Base-by-base conservation (phyloP, 2,888 invertebrate genomes). In the Drosophila mimetica region DNA sequence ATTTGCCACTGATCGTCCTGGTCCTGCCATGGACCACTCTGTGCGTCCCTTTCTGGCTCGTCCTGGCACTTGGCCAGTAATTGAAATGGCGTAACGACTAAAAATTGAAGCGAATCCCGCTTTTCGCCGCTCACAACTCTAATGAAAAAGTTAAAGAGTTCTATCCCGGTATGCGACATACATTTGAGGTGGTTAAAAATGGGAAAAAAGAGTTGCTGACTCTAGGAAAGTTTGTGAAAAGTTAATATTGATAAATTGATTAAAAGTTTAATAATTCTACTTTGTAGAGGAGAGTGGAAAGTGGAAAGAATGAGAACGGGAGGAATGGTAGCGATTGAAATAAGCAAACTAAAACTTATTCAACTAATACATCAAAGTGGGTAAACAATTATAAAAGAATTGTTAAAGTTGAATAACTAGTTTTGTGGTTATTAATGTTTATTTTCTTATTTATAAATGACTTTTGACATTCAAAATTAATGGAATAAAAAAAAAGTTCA, bases 241-340 rank as follows among this genome's bases (percentile, higher is more conserved):
- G 83, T 84, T 88, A 86, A 84, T 88, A 88, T 88, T 88, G 84
- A 88, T 84, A 84, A 88, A 88, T 88, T 84, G 84, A 84, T 84
- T 84, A 86, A 88, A 88, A 84, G 76, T 84, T 84, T 88, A 86
- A 88, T 84, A 88, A 88, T 80, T 86, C 74, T 71, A 60, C 64
- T 69, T 70, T 77, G 54, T 60, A 16, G 46, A 39, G 9, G 14
- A 22, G 28, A 16, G 36, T 14, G n/a, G n/a, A n/a, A 32, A 25
- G 25, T n/a, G 11, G n/a, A 20, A 28, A 54, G 42, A 51, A 52
- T 36, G 6, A 18, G 37, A 50, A 36, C n/a, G 34, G 20, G 22
- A 20, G 20, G 54, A 61, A 42, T 50, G 50, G 16, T 9, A n/a
- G 30, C 20, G n/a, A 39, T 36, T 30, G 6, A 13, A 16, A 30